phyloP scores from a whole-genome alignment of 1,140 invertebrate genomes.

The Eufriesea mexicana region DNA sequence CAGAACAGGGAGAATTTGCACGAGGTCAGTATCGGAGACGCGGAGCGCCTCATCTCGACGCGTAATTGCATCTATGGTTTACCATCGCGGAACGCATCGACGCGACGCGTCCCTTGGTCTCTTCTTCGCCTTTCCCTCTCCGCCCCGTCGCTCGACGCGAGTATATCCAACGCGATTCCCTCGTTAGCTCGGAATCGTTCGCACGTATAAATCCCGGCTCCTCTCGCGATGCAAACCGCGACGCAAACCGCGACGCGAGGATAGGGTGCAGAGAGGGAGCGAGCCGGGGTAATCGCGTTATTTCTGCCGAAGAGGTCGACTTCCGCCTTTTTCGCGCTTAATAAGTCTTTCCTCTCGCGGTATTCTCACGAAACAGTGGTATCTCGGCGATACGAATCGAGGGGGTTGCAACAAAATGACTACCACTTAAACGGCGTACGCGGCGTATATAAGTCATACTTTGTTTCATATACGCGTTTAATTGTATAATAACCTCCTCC shows the following conservation, averaged over 20 bases:
- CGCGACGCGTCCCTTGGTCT: neutral
- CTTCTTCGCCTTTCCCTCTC: too few species aligned
- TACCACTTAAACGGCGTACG: constrained; percentile 19
- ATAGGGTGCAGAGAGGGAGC: neutral
- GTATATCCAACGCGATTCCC: neutral
- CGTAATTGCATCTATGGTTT: constrained; percentile 16
- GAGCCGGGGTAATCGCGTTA: neutral
- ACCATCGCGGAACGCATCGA: neutral
- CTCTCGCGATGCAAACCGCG: neutral
- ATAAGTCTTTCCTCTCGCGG: constrained; percentile 9
- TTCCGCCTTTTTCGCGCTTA: constrained; percentile 41
- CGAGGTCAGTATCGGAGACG: neutral
- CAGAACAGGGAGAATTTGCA: neutral
- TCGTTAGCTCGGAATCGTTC: constrained; percentile 15
- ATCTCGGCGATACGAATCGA: constrained; percentile 8
- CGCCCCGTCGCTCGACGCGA: too few species aligned
- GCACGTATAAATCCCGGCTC: constrained; percentile 9
- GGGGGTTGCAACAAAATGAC: constrained; percentile 24
- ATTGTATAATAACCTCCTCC: constrained; percentile 28
- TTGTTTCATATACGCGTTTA: constrained; percentile 6
- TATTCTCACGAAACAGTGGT: constrained; percentile 22
- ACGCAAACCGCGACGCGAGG: too few species aligned
- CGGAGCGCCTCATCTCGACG: neutral
- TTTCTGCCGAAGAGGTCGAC: constrained; percentile 12
- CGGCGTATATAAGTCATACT: neutral